Base-by-base conservation (phyloP, 2,113 vertebrate genomes). In the Caloenas nicobarica region DNA sequence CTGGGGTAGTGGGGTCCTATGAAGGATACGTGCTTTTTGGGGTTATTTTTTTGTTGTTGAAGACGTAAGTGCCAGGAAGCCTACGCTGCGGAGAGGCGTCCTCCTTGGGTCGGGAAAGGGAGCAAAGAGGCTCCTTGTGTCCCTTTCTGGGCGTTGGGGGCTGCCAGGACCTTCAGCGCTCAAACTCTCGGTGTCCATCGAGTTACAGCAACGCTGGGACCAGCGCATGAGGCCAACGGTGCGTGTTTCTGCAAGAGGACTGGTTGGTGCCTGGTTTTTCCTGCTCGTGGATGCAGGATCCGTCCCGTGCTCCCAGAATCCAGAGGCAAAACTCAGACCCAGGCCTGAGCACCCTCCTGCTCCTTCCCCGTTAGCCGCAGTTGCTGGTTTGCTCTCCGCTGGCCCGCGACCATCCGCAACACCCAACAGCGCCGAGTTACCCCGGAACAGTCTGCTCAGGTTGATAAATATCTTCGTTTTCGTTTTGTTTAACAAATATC, bases 401-500 rank as follows among this genome's bases (percentile, higher is more conserved):
- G 29, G 51, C 60, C 57, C n/a, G 70, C 0, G 0, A n/a, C 83
- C 16, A 1, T 26, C 28, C 50, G 36, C 53, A 66, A 2, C 69
- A 2, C 44, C 56, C 5, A 0, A 12, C 33, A 28, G 53, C 12
- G 26, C 66, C 0, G 24, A 54, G 34, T 38, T 81, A 65, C 10
- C 28, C 69, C 54, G 36, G 36, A 53, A 74, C 14, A 36, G 38
- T 56, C 88, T 68, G 22, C 66, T 54, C 2, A 10, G 11, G 5
- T 76, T 65, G 93, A 76, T 90, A 86, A 85, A 76, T 88, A 91
- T 60, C 81, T 92, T 85, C 69, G 34, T 62, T 80, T 81, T 76
- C 4, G 0, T 89, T 87, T 95, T 57, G 91, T 94, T 94, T 86
- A 96, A 91, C 85, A 81, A 96, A 91, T 94, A 89, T 16, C 88